These are phyloP conservation scores for Germaria angustata DNA, from an alignment of 2,888 invertebrate genomes.

Conservation along the genomic window DNA sequence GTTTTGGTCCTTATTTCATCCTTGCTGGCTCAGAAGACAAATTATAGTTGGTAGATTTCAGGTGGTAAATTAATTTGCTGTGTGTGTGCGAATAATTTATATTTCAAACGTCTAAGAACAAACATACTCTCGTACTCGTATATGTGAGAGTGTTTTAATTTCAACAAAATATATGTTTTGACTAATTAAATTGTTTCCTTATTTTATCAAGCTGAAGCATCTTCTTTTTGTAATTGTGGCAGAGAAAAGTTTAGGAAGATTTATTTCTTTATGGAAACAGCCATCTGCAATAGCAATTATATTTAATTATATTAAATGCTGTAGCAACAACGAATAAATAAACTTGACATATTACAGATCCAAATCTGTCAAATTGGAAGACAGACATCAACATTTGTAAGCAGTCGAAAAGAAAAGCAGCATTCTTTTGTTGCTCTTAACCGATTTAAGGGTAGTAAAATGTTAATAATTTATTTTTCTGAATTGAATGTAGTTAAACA, in stretches of 20 bases:
- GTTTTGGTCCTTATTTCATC: background rate
- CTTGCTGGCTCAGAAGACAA: constrained; percentile 44
- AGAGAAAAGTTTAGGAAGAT: constrained; percentile 26
- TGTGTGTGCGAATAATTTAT: constrained; percentile 28
- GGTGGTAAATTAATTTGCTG: constrained; percentile 61
- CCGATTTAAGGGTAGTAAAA: constrained; percentile 37
- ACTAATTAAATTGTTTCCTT: constrained; percentile 65
- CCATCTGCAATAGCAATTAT: constrained; percentile 44
- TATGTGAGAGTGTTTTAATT: background rate
- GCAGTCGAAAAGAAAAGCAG: background rate
- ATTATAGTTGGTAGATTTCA: constrained; percentile 46
- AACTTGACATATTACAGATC: constrained; percentile 54
- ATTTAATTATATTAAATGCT: constrained; percentile 52
- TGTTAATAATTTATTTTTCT: background rate
- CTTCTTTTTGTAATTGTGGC: background rate
- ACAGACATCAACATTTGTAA: constrained; percentile 53
- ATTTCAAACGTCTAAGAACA: background rate
- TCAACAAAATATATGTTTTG: constrained; percentile 62
- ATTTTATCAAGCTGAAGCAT: constrained; percentile 13
- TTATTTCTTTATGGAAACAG: constrained; percentile 31
- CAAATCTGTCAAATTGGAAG: constrained; percentile 50
- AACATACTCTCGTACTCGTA: no score
- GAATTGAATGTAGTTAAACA: background rate
- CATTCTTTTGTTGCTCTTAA: background rate
- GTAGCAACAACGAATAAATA: background rate